Evolutionary conservation across 2,888 invertebrate species (phyloP).

Genomic region (Cephonodes hylas): DNA sequence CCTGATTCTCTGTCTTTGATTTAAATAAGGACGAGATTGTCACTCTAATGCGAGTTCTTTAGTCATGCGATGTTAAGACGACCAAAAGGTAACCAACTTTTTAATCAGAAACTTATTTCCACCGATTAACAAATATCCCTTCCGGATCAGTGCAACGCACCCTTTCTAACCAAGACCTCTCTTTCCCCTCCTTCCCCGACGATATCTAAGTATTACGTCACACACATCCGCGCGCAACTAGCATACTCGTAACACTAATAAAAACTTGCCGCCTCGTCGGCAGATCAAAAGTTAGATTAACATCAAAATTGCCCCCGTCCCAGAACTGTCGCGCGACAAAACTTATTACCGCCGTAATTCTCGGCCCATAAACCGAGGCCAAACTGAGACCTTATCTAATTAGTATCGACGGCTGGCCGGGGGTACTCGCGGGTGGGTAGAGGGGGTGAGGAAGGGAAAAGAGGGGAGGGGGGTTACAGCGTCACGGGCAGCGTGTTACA

Average conservation of each 20-base stretch:
- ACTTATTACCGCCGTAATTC: conserved; percentile 48
- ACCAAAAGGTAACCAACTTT: no score
- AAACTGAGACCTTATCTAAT: conserved; percentile 47
- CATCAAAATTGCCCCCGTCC: conserved; percentile 43
- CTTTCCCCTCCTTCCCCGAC: no score
- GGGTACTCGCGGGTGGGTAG: conserved; percentile 24
- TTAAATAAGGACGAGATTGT: no score
- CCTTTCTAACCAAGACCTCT: neutral
- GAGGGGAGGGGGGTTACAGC: neutral
- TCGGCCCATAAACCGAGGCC: conserved; percentile 41
- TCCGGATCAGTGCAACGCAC: no score
- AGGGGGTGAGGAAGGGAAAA: neutral
- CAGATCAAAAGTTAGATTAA: conserved; percentile 52
- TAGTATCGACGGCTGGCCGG: conserved; percentile 39
- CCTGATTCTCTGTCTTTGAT: no score
- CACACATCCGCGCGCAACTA: conserved; percentile 16
- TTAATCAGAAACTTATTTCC: no score
- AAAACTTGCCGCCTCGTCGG: conserved; percentile 35
- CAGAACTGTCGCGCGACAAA: conserved; percentile 37
- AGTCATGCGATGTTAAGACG: no score
- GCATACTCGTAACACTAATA: conserved; percentile 31
- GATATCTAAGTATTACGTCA: no score
- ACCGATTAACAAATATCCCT: no score
- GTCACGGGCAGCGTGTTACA: conserved; percentile 12
- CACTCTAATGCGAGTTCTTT: no score